These are phyloP conservation scores for Dicentrarchus labrax DNA, from an alignment of 2,113 vertebrate species.

Conservation along the genomic window DNA sequence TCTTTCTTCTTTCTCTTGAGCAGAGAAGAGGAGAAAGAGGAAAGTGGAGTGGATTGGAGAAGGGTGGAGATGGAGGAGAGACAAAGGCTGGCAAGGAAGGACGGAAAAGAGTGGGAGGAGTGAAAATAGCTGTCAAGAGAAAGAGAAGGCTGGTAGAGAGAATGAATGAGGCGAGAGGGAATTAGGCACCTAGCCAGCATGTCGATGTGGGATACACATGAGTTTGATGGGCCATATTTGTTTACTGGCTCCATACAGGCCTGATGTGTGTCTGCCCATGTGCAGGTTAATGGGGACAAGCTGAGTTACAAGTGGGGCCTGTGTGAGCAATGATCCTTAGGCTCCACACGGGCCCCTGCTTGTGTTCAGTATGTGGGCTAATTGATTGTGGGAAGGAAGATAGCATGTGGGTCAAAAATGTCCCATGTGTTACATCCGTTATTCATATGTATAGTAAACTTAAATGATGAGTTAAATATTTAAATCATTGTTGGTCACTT, in stretches of 20 bases:
- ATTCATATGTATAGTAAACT: too few species aligned
- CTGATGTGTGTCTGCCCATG: background rate
- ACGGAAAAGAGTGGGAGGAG: background rate
- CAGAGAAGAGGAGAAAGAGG: background rate
- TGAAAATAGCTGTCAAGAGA: background rate
- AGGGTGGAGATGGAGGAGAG: background rate
- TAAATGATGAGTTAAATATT: too few species aligned
- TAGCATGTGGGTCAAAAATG: background rate
- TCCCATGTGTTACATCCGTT: background rate
- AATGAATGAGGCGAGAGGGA: conserved; percentile 5
- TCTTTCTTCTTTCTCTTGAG: too few species aligned
- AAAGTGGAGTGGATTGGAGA: background rate
- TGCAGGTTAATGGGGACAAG: conserved; percentile 25
- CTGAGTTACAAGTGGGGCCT: conserved; percentile 1
- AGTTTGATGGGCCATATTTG: conserved; percentile 16
- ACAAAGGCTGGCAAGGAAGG: background rate
- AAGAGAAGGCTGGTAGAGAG: conserved; percentile 4
- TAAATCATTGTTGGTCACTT: too few species aligned
- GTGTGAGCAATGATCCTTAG: background rate
- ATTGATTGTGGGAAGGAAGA: background rate
- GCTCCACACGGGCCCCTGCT: background rate
- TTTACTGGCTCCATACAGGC: background rate
- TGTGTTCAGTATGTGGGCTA: conserved; percentile 6
- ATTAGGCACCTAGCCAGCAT: background rate
- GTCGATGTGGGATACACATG: background rate